Evolutionary conservation across 2,797 vertebrate genomes (phyloP).

Genomic region (Lagocephalus sceleratus): DNA sequence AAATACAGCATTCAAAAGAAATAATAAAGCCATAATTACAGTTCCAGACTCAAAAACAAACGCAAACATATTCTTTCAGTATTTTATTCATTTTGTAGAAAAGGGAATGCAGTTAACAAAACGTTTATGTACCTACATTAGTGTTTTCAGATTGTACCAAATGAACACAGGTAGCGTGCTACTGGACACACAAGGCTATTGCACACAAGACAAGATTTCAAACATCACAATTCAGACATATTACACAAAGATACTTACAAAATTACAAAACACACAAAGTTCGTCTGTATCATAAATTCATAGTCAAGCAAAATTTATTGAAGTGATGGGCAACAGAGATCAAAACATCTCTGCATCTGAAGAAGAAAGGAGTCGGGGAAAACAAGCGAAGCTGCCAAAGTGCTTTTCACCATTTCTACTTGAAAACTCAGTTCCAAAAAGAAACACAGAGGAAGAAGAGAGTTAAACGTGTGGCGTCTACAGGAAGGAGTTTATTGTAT

Average conservation of each 20-base stretch:
- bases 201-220: constrained; percentile 77
- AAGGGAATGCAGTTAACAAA: constrained; percentile 74
- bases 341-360: constrained; percentile 51
- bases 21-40: constrained; percentile 6
- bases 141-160: constrained; percentile 82
- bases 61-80: constrained; percentile 35
- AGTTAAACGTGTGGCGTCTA: constrained; percentile 19
- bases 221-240: constrained; percentile 72
- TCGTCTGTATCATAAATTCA: constrained; percentile 65
- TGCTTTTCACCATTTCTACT: constrained; percentile 77
- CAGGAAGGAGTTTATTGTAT: constrained; percentile 57
- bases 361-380: constrained; percentile 33
- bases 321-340: constrained; percentile 57
- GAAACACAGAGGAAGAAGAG: constrained; percentile 37
- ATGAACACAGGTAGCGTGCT: constrained; percentile 80
- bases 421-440: constrained; percentile 54
- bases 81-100: constrained; percentile 77
- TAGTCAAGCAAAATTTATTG: constrained; percentile 58
- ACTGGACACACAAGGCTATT: constrained; percentile 81
- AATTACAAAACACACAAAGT: constrained; percentile 64
- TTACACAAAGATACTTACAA: constrained; percentile 69
- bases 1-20: constrained; percentile 31
- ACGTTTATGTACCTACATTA: constrained; percentile 81
- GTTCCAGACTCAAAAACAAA: constrained; percentile 15
- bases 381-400: constrained; percentile 79